Evolutionary conservation across 2,113 vertebrate species (phyloP).

Genomic region (Pteruthius melanotis): DNA sequence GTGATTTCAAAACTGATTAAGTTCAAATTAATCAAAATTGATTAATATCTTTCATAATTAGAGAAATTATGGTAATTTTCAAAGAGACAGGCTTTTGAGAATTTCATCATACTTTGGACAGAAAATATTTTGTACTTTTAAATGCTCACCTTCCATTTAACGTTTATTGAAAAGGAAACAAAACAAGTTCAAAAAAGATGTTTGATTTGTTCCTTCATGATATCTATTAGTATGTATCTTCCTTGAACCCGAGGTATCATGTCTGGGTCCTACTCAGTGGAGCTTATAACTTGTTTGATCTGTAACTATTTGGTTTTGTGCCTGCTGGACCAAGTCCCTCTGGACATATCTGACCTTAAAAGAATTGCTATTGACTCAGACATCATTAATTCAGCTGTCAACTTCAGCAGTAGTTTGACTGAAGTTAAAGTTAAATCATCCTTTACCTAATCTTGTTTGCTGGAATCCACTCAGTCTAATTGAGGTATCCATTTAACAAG

Average conservation of each 20-base stretch:
- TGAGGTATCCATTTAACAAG: background rate
- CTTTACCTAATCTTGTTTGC: background rate
- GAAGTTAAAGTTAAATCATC: background rate
- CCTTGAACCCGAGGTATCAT: background rate
- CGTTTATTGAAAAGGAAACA: background rate
- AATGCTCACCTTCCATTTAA: background rate
- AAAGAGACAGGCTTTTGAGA: background rate
- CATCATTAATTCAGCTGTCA: slow-evolving; percentile 13
- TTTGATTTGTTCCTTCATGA: background rate
- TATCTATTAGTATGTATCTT: background rate
- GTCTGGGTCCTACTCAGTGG: background rate
- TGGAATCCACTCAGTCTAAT: background rate
- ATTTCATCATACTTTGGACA: background rate
- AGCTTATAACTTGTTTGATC: background rate
- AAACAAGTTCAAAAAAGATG: background rate
- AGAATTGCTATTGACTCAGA: background rate
- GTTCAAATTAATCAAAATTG: no score
- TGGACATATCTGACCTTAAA: background rate
- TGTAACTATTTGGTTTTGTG: background rate
- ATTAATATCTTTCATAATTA: background rate
- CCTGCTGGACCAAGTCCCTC: background rate
- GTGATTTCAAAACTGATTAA: background rate
- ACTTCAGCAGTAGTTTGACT: background rate
- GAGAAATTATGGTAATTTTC: background rate
- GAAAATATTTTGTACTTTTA: background rate